A percentile compares a stretch with the other conserved stretches of the same genome.
These are phyloP conservation scores for Parascotia fuliginaria DNA, from an alignment of 2,888 invertebrate species.

Conservation along the genomic window DNA sequence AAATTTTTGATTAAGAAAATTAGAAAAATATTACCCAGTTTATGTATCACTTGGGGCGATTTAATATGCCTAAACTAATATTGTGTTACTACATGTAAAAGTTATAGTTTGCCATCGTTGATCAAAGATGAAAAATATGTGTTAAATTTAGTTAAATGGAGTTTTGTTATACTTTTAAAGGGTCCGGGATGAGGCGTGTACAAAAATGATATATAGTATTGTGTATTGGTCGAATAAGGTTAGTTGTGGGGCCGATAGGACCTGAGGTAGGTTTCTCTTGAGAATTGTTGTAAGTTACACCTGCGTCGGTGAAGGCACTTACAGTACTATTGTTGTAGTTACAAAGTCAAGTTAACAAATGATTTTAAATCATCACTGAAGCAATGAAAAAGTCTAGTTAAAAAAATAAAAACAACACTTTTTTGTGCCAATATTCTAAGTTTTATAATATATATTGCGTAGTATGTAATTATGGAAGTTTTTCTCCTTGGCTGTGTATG, in stretches of 20 bases:
- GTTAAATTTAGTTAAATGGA: constrained; percentile 80
- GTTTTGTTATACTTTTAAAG: constrained; percentile 80
- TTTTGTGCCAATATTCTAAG: constrained; percentile 36
- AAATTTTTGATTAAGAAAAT: constrained; percentile 45
- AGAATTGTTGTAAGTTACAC: constrained; percentile 77
- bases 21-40: constrained; percentile 49
- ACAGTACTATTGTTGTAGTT: constrained; percentile 83
- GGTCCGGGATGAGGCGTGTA: constrained; percentile 70
- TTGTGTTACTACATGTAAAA: constrained; percentile 80
- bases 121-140: constrained; percentile 79
- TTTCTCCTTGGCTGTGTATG: constrained; percentile 24
- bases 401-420: constrained; percentile 15
- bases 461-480: constrained; percentile 35
- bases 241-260: constrained; percentile 67
- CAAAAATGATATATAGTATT: constrained; percentile 81
- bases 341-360: constrained; percentile 46
- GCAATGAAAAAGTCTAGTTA: constrained; percentile 30
- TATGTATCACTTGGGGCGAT: constrained; percentile 57
- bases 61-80: constrained; percentile 76
- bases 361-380: constrained; percentile 53
- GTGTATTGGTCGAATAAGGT: constrained; percentile 76
- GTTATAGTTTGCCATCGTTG: constrained; percentile 85
- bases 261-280: constrained; percentile 68
- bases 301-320: constrained; percentile 80
- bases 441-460: constrained; percentile 35